Evolutionary conservation across 2,797 vertebrate species (phyloP).

Genomic region (Epinephelus awoara): DNA sequence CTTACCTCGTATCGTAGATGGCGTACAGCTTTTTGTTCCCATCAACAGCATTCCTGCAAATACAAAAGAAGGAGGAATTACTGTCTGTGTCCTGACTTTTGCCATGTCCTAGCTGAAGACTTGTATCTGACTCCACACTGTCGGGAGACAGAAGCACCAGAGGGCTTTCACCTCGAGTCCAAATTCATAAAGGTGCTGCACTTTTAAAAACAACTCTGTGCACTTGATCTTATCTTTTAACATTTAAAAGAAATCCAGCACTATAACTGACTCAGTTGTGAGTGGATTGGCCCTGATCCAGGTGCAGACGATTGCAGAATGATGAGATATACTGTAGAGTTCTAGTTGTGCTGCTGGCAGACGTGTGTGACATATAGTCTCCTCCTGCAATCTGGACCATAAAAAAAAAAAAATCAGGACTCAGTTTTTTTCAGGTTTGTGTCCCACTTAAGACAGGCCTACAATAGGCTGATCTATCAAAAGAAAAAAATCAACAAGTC

Average conservation of each 20-base stretch:
- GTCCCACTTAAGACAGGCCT: constrained; percentile 48
- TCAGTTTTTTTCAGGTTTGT: constrained; percentile 29
- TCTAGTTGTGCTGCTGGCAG: constrained; percentile 24
- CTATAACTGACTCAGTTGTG: background rate
- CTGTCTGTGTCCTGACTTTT: constrained; percentile 9
- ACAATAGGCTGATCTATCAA: constrained; percentile 11
- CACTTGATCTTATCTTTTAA: background rate
- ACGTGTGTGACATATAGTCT: constrained; percentile 27
- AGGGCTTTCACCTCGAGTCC: background rate
- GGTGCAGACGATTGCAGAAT: constrained; percentile 8
- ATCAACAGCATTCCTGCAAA: constrained; percentile 93
- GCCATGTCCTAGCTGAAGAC: background rate
- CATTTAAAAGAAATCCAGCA: constrained; percentile 27
- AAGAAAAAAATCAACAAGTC: no score
- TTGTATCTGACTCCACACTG: background rate
- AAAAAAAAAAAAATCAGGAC: constrained; percentile 24
- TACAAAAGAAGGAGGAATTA: constrained; percentile 55
- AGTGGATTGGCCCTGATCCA: constrained; percentile 2
- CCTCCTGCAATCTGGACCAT: constrained; percentile 44
- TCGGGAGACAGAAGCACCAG: background rate
- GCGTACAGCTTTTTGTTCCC: constrained; percentile 94
- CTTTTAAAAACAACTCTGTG: background rate
- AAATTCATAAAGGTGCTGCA: constrained; percentile 4
- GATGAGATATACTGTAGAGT: constrained; percentile 4
- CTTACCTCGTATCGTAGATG: constrained; percentile 96